Evolutionary conservation across 2,113 vertebrate genomes (phyloP).

Genomic region (Ageneiosus marmoratus): DNA sequence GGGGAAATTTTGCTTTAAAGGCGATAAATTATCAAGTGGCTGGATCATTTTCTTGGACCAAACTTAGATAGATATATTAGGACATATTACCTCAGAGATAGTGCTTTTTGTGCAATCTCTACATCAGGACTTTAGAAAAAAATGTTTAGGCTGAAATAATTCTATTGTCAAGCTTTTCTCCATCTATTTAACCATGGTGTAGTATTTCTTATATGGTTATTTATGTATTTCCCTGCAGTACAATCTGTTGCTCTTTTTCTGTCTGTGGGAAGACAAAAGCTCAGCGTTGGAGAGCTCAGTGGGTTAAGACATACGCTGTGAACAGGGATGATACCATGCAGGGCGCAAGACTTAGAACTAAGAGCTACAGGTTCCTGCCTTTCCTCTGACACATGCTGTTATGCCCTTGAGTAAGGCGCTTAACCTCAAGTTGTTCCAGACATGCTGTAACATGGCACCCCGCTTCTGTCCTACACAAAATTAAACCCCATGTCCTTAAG

Average conservation of each 20-base stretch:
- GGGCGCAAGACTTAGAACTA: constrained; percentile 1
- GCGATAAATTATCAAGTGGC: constrained; percentile 42
- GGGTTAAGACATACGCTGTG: neutral
- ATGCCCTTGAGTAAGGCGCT: constrained; percentile 15
- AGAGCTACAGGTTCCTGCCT: neutral
- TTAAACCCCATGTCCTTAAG: neutral
- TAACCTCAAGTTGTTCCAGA: constrained; percentile 2
- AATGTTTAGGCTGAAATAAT: neutral
- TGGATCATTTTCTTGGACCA: constrained; percentile 49
- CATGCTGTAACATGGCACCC: constrained; percentile 23
- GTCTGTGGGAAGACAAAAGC: neutral
- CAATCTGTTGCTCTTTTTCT: neutral
- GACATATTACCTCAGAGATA: constrained; percentile 47
- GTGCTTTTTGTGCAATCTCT: constrained; percentile 21
- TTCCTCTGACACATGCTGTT: constrained; percentile 23
- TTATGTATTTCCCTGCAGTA: neutral
- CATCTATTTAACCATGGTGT: neutral
- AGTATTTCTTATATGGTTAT: neutral
- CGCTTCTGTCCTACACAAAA: neutral
- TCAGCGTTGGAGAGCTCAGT: constrained; percentile 9
- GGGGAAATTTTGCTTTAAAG: constrained; percentile 44
- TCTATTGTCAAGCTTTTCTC: neutral
- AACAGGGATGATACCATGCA: neutral
- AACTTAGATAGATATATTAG: constrained; percentile 53
- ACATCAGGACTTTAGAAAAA: neutral